Base-by-base conservation (phyloP, 2,888 invertebrate genomes). In the Anorthoa munda region DNA sequence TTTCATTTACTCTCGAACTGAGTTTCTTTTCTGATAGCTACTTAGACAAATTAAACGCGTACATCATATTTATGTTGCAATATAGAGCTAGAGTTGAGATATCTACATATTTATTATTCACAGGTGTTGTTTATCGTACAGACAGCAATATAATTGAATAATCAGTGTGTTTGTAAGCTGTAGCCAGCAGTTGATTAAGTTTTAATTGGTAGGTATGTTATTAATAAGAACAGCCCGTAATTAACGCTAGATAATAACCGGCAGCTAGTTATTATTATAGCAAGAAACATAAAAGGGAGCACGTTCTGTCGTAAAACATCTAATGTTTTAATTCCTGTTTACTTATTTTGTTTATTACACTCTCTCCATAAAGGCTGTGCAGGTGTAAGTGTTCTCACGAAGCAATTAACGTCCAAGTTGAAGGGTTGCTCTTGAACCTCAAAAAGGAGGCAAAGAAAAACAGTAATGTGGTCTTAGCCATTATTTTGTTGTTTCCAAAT, bases 351-450 rank as follows among this genome's bases (percentile, higher is more conserved):
- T 93, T 93, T 93, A 93, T 92, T 90, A 92, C 88, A 85, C 85
- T 85, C 86, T 84, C 85, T 87, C 82, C 87, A 89, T 89, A 87
- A 87, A 89, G 87, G 85, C 84, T 81, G 84, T 87, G 82, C 95
- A 95, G 95, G 94, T 95, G 95, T 85, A 72, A 81, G 67, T 79
- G 81, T 93, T 95, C 95, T 91, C 96, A 96, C 95, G 92, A 85
- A 94, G 95, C 95, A 95, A 95, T 95, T 96, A 95, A 94, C 94
- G 93, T 88, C 89, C 86, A 89, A 91, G 90, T 88, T 92, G 92
- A 95, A 95, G 94, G 94, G 95, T 93, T 94, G 89, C 91, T 91
- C 92, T 92, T 91, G 90, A 91, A 93, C 93, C 93, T 92, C 89
- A 89, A 91, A 92, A 92, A 91, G 89, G 90, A 89, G 87, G 87